Base-by-base conservation (phyloP, 2,113 vertebrate genomes). In the Hyperoodon ampullatus region DNA sequence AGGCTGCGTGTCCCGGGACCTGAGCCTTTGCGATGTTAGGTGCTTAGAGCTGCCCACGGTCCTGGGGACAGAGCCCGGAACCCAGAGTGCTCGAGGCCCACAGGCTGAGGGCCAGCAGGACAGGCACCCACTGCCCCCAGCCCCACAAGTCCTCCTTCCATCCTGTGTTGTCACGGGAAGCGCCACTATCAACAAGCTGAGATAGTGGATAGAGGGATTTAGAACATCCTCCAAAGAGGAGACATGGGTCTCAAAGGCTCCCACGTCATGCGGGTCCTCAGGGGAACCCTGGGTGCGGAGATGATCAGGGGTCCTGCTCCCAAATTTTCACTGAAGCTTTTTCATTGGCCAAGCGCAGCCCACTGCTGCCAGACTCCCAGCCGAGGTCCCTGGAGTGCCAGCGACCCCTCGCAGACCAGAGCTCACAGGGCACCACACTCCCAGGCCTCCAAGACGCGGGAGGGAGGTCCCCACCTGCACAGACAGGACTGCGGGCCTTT, bases 221-320 rank as follows among this genome's bases (percentile, higher is more conserved):
- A 14, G 47, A 68, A 74, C 24, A 33, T 2, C 39, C 53, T 4
- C 21, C 7, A 2, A 10, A 3, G 83, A 24, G 8, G 39, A 19
- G 35, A 12, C 11, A 11, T 13, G 63, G 14, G 23, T 35, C 63
- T 68, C 44, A 3, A 35, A 35, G 6, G 4, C 7, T 2, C 33
- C 0, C 35, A 0, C 0, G 0, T 39, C 5, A 6, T n/a, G 14
- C 16, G 16, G 7, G 12, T 21, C 10, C n/a, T 39, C 6, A 1
- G 23, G 4, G 5, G 15, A 21, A 23, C 10, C 33, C 9, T 1
- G 0, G 14, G 44, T 6, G 21, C 33, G 26, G 7, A 21, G 6
- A 1, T 19, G 24, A 39, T 14, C 23, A 33, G 61, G 60, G 21
- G 28, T 6, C 26, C 24, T 4, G 8, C 21, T 68, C 12, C 58